Conservation (phyloP, 92 coral and sea anemone genomes). For the Hydrozoanthus gracilis region DNA sequence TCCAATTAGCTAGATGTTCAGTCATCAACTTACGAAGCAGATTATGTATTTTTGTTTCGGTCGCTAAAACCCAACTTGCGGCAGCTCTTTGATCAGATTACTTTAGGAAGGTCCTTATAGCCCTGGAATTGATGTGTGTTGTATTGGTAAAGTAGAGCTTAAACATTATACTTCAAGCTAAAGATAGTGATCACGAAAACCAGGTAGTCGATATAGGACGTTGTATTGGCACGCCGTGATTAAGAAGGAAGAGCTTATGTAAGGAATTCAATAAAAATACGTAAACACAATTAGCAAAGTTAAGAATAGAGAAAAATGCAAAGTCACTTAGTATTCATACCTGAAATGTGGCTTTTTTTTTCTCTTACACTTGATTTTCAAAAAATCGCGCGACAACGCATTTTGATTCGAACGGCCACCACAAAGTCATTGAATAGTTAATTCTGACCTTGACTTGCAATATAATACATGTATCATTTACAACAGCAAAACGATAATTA, state of each 20-base stretch:
- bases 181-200: constrained; percentile 8
- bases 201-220: neutral
- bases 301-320: neutral
- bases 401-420: neutral
- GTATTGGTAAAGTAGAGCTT: neutral
- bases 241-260: neutral
- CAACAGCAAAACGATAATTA: constrained; percentile 26
- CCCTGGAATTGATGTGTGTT: neutral
- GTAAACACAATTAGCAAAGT: neutral
- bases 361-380: neutral
- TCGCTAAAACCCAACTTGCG: neutral
- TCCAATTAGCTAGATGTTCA: no score
- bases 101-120: neutral
- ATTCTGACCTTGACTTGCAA: neutral
- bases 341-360: neutral
- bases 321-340: no score
- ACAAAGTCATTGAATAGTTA: neutral
- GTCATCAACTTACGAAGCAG: no score
- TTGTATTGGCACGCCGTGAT: neutral
- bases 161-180: neutral
- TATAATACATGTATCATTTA: neutral
- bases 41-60: neutral
- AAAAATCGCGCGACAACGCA: neutral
- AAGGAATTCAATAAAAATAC: neutral
- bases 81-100: neutral